These are phyloP conservation scores for Eurystomus glaucurus DNA, from an alignment of 2,797 vertebrate species.

Conservation along the genomic window DNA sequence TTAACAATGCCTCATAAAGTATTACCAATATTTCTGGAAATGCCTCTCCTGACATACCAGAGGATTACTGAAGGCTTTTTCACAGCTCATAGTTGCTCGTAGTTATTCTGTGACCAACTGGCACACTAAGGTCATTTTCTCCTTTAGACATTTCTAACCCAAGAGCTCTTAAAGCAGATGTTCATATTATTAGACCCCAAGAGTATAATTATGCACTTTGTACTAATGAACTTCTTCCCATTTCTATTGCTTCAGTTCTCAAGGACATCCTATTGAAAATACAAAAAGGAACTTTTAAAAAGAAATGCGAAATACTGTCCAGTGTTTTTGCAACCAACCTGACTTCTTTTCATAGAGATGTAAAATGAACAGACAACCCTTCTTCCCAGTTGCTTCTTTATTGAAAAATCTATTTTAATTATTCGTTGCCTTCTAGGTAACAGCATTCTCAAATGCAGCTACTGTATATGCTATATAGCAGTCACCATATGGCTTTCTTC, in stretches of 20 bases:
- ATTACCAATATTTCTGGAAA: neutral
- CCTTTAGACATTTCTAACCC: neutral
- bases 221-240: conserved; percentile 24
- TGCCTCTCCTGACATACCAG: neutral
- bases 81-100: neutral
- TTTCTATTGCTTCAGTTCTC: conserved; percentile 4
- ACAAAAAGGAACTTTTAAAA: neutral
- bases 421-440: conserved; percentile 3
- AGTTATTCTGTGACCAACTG: neutral
- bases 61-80: neutral
- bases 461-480: neutral
- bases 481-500: conserved; percentile 14
- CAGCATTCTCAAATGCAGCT: conserved; percentile 16
- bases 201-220: conserved; percentile 8
- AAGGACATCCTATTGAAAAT: conserved; percentile 23
- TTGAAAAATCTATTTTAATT: conserved; percentile 68
- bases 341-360: neutral
- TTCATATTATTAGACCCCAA: conserved; percentile 21
- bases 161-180: conserved; percentile 52
- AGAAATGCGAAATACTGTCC: neutral
- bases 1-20: neutral
- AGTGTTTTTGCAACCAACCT: neutral
- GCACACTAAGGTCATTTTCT: neutral
- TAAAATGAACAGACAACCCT: neutral
- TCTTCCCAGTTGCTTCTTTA: conserved; percentile 2